A percentile compares a stretch with the other conserved stretches of the same genome.
phyloP scores from a whole-genome alignment of 2,797 vertebrate genomes.

The Acestrorhynchus altus region DNA sequence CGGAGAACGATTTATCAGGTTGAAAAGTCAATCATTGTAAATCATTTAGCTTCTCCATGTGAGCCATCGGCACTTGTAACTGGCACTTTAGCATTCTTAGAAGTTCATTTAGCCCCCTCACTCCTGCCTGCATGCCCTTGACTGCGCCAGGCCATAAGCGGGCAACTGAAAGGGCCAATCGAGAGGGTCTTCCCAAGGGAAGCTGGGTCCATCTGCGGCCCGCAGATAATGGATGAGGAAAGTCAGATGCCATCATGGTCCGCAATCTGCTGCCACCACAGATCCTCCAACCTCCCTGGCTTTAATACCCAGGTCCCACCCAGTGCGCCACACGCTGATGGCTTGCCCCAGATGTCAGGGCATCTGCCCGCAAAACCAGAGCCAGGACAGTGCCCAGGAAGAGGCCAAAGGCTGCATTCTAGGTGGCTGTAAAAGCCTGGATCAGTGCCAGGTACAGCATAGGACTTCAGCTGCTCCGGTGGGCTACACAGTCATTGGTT shows the following conservation, averaged over 20 bases:
- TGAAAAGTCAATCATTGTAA: conserved; percentile 18
- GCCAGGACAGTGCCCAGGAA: conserved; percentile 35
- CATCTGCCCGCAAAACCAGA: conserved; percentile 65
- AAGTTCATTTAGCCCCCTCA: background rate
- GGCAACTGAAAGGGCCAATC: conserved; percentile 41
- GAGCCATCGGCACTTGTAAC: background rate
- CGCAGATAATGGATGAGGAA: conserved; percentile 66
- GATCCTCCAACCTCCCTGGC: conserved; percentile 44
- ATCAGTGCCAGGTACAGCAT: conserved; percentile 12
- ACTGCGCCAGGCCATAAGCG: conserved; percentile 24
- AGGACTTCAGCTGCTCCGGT: conserved; percentile 7
- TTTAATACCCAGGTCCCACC: conserved; percentile 51
- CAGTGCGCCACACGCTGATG: conserved; percentile 41
- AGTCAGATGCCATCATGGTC: conserved; percentile 65
- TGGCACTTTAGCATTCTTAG: background rate
- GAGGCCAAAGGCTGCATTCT: conserved; percentile 25
- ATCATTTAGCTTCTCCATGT: background rate
- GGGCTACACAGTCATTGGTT: background rate
- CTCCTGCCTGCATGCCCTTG: conserved; percentile 33
- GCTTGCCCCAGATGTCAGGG: conserved; percentile 65
- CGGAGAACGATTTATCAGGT: conserved; percentile 24
- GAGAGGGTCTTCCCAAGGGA: conserved; percentile 56
- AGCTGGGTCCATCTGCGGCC: conserved; percentile 62
- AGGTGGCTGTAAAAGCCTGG: conserved; percentile 3
- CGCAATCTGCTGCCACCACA: conserved; percentile 67